Conservation (phyloP, 2,113 vertebrate genomes). For the Seriola dumerili region DNA sequence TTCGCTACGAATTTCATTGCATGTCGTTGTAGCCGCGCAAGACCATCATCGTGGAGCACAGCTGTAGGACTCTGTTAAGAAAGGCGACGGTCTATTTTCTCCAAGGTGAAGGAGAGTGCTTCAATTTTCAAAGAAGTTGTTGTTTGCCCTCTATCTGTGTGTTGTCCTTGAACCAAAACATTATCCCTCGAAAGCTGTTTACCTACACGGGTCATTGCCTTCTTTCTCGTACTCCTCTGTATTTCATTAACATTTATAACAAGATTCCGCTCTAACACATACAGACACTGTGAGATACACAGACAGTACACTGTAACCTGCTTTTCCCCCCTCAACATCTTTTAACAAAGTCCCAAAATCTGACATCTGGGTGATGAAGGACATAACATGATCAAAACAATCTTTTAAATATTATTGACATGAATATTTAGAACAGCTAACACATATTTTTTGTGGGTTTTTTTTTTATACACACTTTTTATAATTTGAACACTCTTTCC, state of each 20-base stretch:
- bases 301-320: too few relatives aligned
- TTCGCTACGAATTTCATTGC: neutral
- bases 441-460: neutral
- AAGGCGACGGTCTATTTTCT: constrained; percentile 39
- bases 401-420: neutral
- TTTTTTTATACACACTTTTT: constrained; percentile 1
- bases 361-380: neutral
- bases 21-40: constrained; percentile 3
- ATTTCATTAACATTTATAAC: constrained; percentile 56
- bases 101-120: constrained; percentile 44
- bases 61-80: constrained; percentile 43
- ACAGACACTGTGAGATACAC: neutral
- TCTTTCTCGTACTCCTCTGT: constrained; percentile 30
- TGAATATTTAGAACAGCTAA: neutral
- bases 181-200: constrained; percentile 63
- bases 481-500: neutral
- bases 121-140: constrained; percentile 71
- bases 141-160: constrained; percentile 54
- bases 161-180: constrained; percentile 75
- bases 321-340: too few relatives aligned
- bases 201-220: constrained; percentile 42
- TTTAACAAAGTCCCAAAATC: neutral
- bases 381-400: neutral
- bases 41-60: neutral
- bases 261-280: constrained; percentile 41